These are phyloP conservation scores for Agonopterix alstromeriana DNA, from an alignment of 2,888 invertebrate genomes.

Conservation along the genomic window DNA sequence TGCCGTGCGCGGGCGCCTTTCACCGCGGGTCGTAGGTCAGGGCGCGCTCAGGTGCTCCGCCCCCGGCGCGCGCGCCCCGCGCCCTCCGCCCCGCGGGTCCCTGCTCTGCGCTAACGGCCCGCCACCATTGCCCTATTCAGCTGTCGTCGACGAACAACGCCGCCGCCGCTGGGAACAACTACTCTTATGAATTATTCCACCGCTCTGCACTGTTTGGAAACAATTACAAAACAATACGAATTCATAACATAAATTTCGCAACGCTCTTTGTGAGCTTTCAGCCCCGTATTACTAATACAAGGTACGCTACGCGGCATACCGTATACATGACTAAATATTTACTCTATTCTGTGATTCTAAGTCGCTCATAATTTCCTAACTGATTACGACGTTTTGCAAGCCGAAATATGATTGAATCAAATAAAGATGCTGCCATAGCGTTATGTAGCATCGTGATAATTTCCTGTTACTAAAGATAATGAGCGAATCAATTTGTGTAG, in stretches of 20 bases:
- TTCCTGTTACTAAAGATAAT: slow-evolving; percentile 59
- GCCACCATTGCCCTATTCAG: slow-evolving; percentile 70
- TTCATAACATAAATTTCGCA: slow-evolving; percentile 60
- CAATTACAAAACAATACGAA: slow-evolving; percentile 71
- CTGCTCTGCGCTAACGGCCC: slow-evolving; percentile 42
- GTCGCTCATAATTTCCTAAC: background rate
- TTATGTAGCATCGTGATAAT: slow-evolving; percentile 45
- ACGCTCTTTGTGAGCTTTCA: slow-evolving; percentile 55
- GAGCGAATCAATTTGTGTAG: slow-evolving; percentile 56
- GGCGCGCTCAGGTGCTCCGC: slow-evolving; percentile 74
- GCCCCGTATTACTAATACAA: slow-evolving; percentile 21
- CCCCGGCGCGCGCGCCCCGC: slow-evolving; percentile 23
- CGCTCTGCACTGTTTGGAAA: slow-evolving; percentile 57
- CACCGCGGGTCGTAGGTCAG: slow-evolving; percentile 75
- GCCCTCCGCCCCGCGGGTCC: slow-evolving; percentile 21
- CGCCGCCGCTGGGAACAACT: slow-evolving; percentile 58
- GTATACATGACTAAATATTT: slow-evolving; percentile 7
- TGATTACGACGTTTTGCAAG: background rate
- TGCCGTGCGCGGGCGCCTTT: slow-evolving; percentile 61
- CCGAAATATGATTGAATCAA: background rate
- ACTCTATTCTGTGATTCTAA: background rate
- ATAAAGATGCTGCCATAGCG: slow-evolving; percentile 19
- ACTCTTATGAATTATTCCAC: slow-evolving; percentile 70
- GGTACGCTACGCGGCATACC: slow-evolving; percentile 10
- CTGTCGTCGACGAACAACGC: slow-evolving; percentile 29